Base-by-base conservation (phyloP, 2,113 vertebrate species). In the Nematolebias whitei region DNA sequence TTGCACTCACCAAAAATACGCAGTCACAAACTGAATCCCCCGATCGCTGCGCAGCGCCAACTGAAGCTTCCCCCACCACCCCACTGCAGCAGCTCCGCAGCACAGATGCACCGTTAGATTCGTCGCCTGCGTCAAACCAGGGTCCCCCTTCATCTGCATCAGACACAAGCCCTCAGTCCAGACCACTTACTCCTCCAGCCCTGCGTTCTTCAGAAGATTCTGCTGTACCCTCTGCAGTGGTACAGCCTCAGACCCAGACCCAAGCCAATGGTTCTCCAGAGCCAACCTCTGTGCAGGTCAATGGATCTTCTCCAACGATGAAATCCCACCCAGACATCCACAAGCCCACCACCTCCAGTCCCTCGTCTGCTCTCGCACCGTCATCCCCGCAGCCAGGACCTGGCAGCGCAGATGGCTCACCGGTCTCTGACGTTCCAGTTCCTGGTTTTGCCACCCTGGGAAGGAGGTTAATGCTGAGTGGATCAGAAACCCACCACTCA, bases 401-500 rank as follows among this genome's bases (percentile, higher is more conserved):
- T 75, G 75, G 72, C 50, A 88, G 91, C 66, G 86, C 85, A 4
- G 93, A 93, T 13, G 75, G 90, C 45, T 92, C 88, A n/a, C 90
- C 94, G 0, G 84, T 85, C n/a, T 82, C 88, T 0, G 92, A 93
- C 19, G 13, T 74, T 14, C 90, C 89, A 1, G 88, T 92, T 20
- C 90, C 92, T 0, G 93, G 93, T 20, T 94, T 94, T 39, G 88
- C 92, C 62, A 94, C 93, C 3, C 60, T 93, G 69, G 84, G 92
- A 10, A 87, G 93, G 67, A 91, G 85, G 75, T 67, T 93, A 51
- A 92, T 92, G 92, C 50, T 93, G 71, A 79, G 82, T 1, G 83
- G 85, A 20, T 60, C 86, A 1, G 88, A 89, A 18, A 49, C 68
- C 43, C 75, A 84, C 38, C 79, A 81, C 40, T 48, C 15, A 7